Evolutionary conservation across 2,797 vertebrate species (phyloP), one percentile per base, ranked within the genome.

Genomic region (Lepilemur ruficaudatus): DNA sequence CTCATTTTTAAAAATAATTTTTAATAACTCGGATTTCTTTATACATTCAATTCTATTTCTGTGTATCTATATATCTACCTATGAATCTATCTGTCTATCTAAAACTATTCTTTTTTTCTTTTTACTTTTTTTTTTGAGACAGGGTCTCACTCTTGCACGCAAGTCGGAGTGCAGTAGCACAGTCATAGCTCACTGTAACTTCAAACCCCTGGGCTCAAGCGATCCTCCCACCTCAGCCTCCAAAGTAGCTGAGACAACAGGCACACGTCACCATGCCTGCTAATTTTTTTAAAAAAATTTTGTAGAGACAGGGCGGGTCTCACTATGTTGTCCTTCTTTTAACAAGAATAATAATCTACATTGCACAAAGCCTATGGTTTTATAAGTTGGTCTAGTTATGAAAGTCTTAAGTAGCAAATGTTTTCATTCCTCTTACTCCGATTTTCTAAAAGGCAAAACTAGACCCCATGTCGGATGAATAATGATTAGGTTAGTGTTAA

Each of bases 391-490:
- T 61, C 43, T 85, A 86, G 5, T 43, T 92, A 72, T 5, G 7
- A 55, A 72, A 41, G 7, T 52, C 55, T 63, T 52, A 78, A 41
- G 55, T 76, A 65, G 55, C 5, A 63, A 38, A 65, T 70, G 10
- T 89, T 91, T 83, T 80, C 63, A 89, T 84, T 84, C 23, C 46
- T 4, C 61, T 94, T 73, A 89, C 48, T 90, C 43, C 50, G 22
- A 79, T 75, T 87, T 86, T 83, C 41, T 87, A 92, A 92, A 78
- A 25, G 14, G 30, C 41, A 89, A 55, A 93, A 80, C 48, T 70
- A 86, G 48, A 85, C 1, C 32, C 52, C 13, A 13, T 55, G 43
- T 61, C 48, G 93, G 23, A 76, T 72, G 94, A 82, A 89, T 46
- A 81, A 78, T 41, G 35, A 94, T 83, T 78, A 57, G 30, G 13